Percentiles rank a stretch among this genome's conserved stretches.
These are phyloP conservation scores for Upupa epops DNA, from an alignment of 2,113 vertebrate genomes.

Conservation along the genomic window DNA sequence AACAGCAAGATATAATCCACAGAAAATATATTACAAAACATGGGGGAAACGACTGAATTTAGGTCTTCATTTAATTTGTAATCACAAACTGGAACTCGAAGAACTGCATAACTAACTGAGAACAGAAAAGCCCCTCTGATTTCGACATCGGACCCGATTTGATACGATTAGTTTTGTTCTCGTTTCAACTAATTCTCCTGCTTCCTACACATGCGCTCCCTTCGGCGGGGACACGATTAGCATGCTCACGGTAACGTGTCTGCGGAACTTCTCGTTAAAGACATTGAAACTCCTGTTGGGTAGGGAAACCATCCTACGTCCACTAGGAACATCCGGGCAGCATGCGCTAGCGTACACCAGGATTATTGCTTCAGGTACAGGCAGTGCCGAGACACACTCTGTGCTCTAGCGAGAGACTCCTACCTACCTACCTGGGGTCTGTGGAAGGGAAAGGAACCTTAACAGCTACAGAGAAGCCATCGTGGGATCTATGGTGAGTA, in stretches of 20 bases:
- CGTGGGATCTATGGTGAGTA: slow-evolving; percentile 60
- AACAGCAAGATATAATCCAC: slow-evolving; percentile 71
- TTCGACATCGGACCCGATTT: neutral
- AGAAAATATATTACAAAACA: slow-evolving; percentile 76
- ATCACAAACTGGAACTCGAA: slow-evolving; percentile 44
- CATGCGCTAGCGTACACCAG: slow-evolving; percentile 74
- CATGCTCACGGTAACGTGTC: slow-evolving; percentile 53
- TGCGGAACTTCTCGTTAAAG: slow-evolving; percentile 21
- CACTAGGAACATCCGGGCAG: slow-evolving; percentile 72
- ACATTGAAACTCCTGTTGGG: slow-evolving; percentile 50
- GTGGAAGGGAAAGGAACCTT: slow-evolving; percentile 72
- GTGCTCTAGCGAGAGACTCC: slow-evolving; percentile 56
- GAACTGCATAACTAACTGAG: slow-evolving; percentile 49
- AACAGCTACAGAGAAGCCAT: slow-evolving; percentile 61
- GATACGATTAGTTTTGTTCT: slow-evolving; percentile 41
- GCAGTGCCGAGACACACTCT: slow-evolving; percentile 69
- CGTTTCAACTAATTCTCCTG: neutral
- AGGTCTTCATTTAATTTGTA: slow-evolving; percentile 12
- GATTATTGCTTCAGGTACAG: slow-evolving; percentile 80
- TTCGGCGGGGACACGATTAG: slow-evolving; percentile 33
- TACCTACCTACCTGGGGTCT: slow-evolving; percentile 65
- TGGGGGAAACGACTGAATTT: slow-evolving; percentile 22
- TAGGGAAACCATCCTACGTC: slow-evolving; percentile 60
- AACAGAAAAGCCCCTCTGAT: slow-evolving; percentile 45
- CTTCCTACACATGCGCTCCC: slow-evolving; percentile 10